These are phyloP conservation scores for Hoplostethus atlanticus DNA, from an alignment of 2,797 vertebrate species.

Conservation along the genomic window DNA sequence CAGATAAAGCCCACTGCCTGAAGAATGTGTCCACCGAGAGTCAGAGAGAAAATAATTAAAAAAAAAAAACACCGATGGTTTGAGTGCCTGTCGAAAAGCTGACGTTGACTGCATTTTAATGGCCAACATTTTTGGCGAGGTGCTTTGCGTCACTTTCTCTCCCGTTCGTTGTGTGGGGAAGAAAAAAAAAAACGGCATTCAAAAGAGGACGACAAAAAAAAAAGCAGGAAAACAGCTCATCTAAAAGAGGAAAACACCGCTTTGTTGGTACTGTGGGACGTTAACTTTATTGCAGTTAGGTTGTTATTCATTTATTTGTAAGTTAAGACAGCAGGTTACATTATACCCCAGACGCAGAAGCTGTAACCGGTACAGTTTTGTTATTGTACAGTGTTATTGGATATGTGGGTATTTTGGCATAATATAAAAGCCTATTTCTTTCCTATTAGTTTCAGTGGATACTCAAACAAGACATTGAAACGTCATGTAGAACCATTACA, in stretches of 20 bases:
- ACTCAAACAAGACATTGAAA: slow-evolving; percentile 1
- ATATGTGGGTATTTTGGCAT: neutral
- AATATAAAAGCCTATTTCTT: neutral
- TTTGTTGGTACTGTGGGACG: slow-evolving; percentile 10
- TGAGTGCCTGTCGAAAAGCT: slow-evolving; percentile 75
- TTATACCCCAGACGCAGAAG: neutral
- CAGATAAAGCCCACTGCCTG: slow-evolving; percentile 77
- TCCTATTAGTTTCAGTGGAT: neutral
- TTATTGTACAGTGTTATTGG: neutral
- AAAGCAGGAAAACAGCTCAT: slow-evolving; percentile 34
- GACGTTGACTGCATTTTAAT: slow-evolving; percentile 84
- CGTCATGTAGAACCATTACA: neutral
- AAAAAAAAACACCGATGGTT: slow-evolving; percentile 59
- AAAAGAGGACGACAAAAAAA: slow-evolving; percentile 34
- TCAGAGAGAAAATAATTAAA: slow-evolving; percentile 61
- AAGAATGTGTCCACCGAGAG: slow-evolving; percentile 73
- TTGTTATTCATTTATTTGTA: slow-evolving; percentile 29
- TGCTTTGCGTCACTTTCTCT: slow-evolving; percentile 55
- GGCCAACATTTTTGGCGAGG: slow-evolving; percentile 59
- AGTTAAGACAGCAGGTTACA: slow-evolving; percentile 17
- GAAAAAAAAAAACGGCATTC: slow-evolving; percentile 21
- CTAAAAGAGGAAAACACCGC: slow-evolving; percentile 50
- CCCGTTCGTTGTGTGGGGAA: slow-evolving; percentile 31
- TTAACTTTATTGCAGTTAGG: slow-evolving; percentile 23
- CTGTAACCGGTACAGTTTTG: neutral